A percentile compares a stretch with the other conserved stretches of the same genome.
phyloP scores from a whole-genome alignment of 1,140 invertebrate genomes.

The Periplaneta americana region DNA sequence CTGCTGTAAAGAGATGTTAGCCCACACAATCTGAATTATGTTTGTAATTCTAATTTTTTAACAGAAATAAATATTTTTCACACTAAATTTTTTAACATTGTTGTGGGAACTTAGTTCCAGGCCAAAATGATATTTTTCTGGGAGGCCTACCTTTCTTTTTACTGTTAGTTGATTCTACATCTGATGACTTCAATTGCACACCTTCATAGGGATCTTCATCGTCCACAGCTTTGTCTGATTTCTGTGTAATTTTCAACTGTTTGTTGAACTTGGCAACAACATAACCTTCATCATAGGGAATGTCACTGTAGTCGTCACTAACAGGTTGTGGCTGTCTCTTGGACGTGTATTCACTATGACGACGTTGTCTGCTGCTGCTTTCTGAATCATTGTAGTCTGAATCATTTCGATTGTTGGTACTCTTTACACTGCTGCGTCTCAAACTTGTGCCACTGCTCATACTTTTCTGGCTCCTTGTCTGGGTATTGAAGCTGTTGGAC shows the following conservation, averaged over 20 bases:
- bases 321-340: not conserved
- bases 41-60: not conserved
- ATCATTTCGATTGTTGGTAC: not conserved
- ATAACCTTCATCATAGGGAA: constrained; percentile 1
- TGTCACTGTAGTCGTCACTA: constrained; percentile 11
- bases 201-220: constrained; percentile 8
- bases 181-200: constrained; percentile 1
- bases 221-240: not conserved
- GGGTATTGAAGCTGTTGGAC: not conserved
- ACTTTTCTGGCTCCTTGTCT: not conserved
- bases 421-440: not conserved
- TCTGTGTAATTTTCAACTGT: constrained; percentile 10
- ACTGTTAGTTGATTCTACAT: constrained; percentile 11
- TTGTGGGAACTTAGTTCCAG: constrained; percentile 53
- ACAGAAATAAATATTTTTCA: not conserved
- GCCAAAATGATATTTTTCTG: constrained; percentile 66
- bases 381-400: not conserved
- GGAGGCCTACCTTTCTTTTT: constrained; percentile 61
- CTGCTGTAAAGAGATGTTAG: not conserved
- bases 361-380: not conserved
- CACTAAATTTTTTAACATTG: constrained; percentile 15
- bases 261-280: constrained; percentile 14
- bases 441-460: not conserved
- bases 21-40: not conserved
- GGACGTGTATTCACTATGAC: not conserved